Evolutionary conservation across 2,797 vertebrate genomes (phyloP).

Genomic region (Notolepis coatsorum): DNA sequence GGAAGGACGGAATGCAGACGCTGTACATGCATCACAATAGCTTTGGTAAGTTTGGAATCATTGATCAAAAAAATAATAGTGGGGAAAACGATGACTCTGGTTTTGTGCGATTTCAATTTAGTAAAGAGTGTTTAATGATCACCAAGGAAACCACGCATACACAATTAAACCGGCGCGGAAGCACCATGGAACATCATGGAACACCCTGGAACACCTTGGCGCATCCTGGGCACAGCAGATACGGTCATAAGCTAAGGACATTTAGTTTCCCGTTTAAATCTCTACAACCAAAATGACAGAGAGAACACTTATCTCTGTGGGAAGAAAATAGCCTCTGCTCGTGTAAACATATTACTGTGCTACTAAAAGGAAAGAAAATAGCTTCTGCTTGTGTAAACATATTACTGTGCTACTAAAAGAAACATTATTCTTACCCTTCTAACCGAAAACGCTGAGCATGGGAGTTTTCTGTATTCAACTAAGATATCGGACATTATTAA

Average conservation of each 20-base stretch:
- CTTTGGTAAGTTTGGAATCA: not conserved
- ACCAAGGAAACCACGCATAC: slow-evolving; percentile 11
- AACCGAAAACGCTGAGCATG: slow-evolving; percentile 6
- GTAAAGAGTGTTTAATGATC: slow-evolving; percentile 16
- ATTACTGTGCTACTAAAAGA: not conserved
- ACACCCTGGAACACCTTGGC: not conserved
- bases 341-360: not conserved
- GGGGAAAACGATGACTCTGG: not conserved
- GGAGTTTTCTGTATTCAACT: slow-evolving; percentile 3
- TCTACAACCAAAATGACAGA: not conserved
- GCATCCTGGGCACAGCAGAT: not conserved
- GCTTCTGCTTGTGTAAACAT: not conserved
- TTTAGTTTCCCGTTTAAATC: slow-evolving; percentile 15
- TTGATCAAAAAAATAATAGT: slow-evolving; percentile 21
- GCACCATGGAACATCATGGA: not conserved
- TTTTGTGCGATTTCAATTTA: not conserved
- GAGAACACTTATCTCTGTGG: slow-evolving; percentile 1
- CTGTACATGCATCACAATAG: slow-evolving; percentile 17
- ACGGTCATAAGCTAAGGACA: slow-evolving; percentile 1
- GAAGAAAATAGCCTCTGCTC: not conserved
- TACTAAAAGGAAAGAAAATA: not conserved
- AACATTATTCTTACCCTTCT: not conserved
- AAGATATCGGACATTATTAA: not conserved
- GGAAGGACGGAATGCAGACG: not conserved
- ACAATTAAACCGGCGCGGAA: slow-evolving; percentile 8